Base-by-base conservation (phyloP, 2,797 vertebrate genomes). In the Crypturellus tataupa region DNA sequence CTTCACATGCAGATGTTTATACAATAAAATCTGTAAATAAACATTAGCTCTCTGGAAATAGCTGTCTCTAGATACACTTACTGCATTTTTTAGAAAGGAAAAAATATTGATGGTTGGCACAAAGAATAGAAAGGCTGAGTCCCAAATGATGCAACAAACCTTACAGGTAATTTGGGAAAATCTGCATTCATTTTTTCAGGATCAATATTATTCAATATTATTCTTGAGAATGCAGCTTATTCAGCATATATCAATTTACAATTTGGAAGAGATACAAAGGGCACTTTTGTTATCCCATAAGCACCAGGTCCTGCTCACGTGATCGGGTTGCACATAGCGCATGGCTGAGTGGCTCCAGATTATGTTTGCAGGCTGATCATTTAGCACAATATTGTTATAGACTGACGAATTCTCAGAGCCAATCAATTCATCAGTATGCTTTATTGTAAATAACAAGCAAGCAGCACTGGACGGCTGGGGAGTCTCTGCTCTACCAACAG, bases 171-270 rank as follows among this genome's bases (percentile, higher is more conserved):
- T 44, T 37, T 33, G 35, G 27, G n/a, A 80, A 89, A 85, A 70
- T 13, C 33, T 3, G 23, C 7, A 1, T 53, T 72, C 4, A 10
- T 59, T 67, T 12, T 1, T 0, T 33, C 49, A 11, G 29, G 40
- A 25, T n/a, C 10, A 9, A 0, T 7, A 3, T 1, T 47, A 17
- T 6, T 49, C 53, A 10, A 0, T 7, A 3, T 1, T 51, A 19
- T 6, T 49, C 53, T 55, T 62, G 31, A 76, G 70, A 76, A 25
- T 8, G 1, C 1, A 6, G 3, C 12, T 18, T 92, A 40, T 42
- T 67, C 51, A 51, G 8, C 13, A 47, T 31, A 4, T 12, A 16
- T 7, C 6, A 21, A 3, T 70, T 81, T 77, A 64, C 31, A 47
- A 31, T 29, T 0, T 82, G 56, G 6, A 35, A 82, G 15, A 42